Conservation (phyloP, 2,113 vertebrate genomes). For the Synodontis membranacea region DNA sequence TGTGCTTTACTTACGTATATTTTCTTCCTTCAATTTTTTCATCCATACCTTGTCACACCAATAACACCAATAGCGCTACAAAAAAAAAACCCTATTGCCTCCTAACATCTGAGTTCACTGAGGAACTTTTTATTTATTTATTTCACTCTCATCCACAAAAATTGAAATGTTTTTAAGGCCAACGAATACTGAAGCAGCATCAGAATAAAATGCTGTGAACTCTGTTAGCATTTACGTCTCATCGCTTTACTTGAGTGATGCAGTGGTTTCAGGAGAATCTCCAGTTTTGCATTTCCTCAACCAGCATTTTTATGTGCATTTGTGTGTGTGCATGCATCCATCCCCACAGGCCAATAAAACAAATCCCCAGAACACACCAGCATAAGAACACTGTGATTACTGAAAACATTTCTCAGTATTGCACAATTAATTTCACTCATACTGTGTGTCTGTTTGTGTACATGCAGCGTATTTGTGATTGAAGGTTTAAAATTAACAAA, state of each 20-base stretch:
- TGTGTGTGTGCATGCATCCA: not conserved
- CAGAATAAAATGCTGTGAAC: not conserved
- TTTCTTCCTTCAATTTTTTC: not conserved
- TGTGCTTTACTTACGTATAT: not conserved
- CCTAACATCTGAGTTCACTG: not conserved
- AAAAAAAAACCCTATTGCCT: too few species aligned
- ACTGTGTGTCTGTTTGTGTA: not conserved
- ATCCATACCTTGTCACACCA: not conserved
- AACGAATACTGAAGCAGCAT: too few species aligned
- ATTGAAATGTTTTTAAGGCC: not conserved
- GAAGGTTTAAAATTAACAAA: too few species aligned
- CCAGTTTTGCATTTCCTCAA: not conserved
- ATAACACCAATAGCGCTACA: too few species aligned
- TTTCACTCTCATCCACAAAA: not conserved
- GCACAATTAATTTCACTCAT: not conserved
- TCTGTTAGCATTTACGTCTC: not conserved
- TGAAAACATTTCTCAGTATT: not conserved
- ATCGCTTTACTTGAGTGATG: not conserved
- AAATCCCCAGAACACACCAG: not conserved
- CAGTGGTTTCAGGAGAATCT: not conserved
- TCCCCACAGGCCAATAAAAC: not conserved
- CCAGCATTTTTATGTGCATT: not conserved
- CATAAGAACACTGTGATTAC: not conserved
- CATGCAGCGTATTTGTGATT: too few species aligned
- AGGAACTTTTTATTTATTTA: not conserved